Evolutionary conservation across 2,113 vertebrate genomes (phyloP), one percentile per base, ranked within the genome.

Genomic region (Nibea albiflora): DNA sequence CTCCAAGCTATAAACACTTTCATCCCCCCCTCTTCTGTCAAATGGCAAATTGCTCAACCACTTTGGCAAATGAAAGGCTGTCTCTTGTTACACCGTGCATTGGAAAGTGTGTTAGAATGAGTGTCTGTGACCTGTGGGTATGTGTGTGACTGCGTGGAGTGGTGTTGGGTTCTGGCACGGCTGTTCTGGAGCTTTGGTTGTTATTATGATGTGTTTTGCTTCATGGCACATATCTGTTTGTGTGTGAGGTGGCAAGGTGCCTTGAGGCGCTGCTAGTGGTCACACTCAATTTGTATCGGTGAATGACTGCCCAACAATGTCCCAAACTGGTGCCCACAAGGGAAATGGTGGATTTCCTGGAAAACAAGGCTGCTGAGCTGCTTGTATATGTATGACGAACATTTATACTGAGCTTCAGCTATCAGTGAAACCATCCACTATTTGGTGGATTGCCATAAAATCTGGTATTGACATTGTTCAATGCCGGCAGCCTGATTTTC

Each of bases 331-430:
- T 67, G 47, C n/a, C 60, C 54, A 42, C 2, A 3, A 62, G 31
- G 42, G 56, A 78, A 78, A 63, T 52, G 67, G 49, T 28, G 35
- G n/a, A 65, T 64, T 77, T 81, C 54, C 62, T 63, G 54, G 28
- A 73, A 81, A 81, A 66, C 72, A 62, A 28, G 2, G 5, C 6
- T 28, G 39, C 20, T 42, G 44, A 52, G 42, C 22, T 28, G 26
- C 14, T 24, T 67, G 49, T 73, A 15, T 71, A 47, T 24, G 35
- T 50, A 53, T 54, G 42, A 50, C 39, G 7, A 66, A 60, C 26
- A 67, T 17, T 62, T 22, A 17, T 10, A 19, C 39, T 62, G 35
- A 54, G 46, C n/a, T 74, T 53, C 1, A 22, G 17, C 28, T 6
- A 2, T 62, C 28, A 49, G 2, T 53, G 49, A 56, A 35, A 11